Conservation (phyloP, 2,797 vertebrate genomes). For the Echeneis naucrates region DNA sequence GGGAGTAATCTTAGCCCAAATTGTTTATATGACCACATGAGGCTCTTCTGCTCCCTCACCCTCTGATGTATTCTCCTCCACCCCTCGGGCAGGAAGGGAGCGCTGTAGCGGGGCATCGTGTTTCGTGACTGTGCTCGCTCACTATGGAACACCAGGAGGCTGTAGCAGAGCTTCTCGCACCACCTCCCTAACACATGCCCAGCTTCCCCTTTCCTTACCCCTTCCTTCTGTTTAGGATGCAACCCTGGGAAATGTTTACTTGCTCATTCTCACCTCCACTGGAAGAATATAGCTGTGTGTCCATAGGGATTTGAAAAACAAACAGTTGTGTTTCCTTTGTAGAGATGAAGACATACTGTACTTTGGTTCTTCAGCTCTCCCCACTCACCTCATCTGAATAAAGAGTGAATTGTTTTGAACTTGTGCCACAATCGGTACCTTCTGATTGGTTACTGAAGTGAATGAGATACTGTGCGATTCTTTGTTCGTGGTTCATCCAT, state of each 20-base stretch:
- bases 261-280: constrained; percentile 51
- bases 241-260: constrained; percentile 52
- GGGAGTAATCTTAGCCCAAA: constrained; percentile 30
- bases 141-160: constrained; percentile 15
- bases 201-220: constrained; percentile 6
- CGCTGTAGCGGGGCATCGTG: constrained; percentile 13
- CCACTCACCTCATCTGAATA: background rate
- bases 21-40: constrained; percentile 48
- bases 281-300: constrained; percentile 23
- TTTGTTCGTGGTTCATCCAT: constrained; percentile 21
- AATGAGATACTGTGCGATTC: constrained; percentile 5
- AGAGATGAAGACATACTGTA: background rate
- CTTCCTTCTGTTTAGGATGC: constrained; percentile 30
- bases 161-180: constrained; percentile 19
- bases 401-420: constrained; percentile 5
- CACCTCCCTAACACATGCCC: constrained; percentile 6
- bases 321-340: constrained; percentile 25
- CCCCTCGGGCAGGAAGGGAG: constrained; percentile 11
- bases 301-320: constrained; percentile 34
- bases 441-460: constrained; percentile 26
- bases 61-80: constrained; percentile 12
- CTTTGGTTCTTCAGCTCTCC: constrained; percentile 5
- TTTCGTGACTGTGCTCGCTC: constrained; percentile 29
- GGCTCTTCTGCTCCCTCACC: constrained; percentile 30
- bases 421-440: constrained; percentile 2